Evolutionary conservation across 2,113 vertebrate species (phyloP).

Genomic region (Ellobius talpinus): DNA sequence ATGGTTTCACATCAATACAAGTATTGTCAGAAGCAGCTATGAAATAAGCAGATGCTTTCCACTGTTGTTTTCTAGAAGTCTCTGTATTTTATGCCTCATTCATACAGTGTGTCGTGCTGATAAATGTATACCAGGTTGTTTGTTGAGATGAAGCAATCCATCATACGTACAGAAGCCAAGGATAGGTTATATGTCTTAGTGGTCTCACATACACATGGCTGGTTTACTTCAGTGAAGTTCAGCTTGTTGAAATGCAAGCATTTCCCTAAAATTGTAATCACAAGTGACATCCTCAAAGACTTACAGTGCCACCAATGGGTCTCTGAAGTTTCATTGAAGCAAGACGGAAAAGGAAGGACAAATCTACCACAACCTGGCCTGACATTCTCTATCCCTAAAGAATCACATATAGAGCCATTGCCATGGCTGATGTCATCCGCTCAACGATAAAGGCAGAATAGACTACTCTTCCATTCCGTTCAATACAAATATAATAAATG

Average conservation of each 20-base stretch:
- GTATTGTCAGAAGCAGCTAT: conserved; percentile 44
- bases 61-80: conserved; percentile 58
- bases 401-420: background rate
- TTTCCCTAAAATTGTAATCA: conserved; percentile 26
- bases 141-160: conserved; percentile 47
- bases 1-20: conserved; percentile 42
- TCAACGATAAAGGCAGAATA: background rate
- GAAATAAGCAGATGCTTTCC: conserved; percentile 24
- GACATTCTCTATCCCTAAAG: background rate
- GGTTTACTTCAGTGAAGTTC: conserved; percentile 9
- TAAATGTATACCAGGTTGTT: conserved; percentile 40
- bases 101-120: conserved; percentile 49
- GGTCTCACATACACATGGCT: background rate
- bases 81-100: conserved; percentile 56
- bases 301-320: background rate
- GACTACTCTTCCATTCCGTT: background rate
- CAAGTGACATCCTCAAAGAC: background rate
- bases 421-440: background rate
- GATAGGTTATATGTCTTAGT: background rate
- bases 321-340: background rate
- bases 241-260: conserved; percentile 33
- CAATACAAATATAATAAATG: conserved; percentile 9
- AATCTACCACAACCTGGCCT: background rate
- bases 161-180: conserved; percentile 3
- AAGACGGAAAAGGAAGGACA: background rate